Evolutionary conservation across 92 coral and sea anemone genomes (phyloP), one percentile per base, ranked within the genome.

Genomic region (Epizoanthus rinbou): DNA sequence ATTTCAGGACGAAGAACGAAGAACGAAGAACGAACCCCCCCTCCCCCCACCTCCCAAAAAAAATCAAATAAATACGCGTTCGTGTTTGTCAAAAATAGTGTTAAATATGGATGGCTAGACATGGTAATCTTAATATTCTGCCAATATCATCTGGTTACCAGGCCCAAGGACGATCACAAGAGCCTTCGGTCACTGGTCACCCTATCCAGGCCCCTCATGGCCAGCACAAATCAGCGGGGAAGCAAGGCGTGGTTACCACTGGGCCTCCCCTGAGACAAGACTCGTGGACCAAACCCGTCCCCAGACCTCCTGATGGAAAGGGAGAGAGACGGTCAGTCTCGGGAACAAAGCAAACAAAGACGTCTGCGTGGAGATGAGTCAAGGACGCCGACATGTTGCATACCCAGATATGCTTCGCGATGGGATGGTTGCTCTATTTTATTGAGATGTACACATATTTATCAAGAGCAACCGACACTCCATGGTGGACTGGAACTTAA

Each of bases 211-310:
- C 57, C 31, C 52, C 57, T 22, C 57, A 60, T 57, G 69, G 75
- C 16, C 74, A 37, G 39, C 82, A 60, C 21, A 76, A 76, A 22
- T 23, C 70, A 41, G 63, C 35, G 21, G 64, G 69, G 43, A 76
- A 60, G 21, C 82, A 60, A 60, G 70, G 69, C 16, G 16, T 64
- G 25, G 19, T 76, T 76, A 25, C 67, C 22, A 33, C 68, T 58
- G 82, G 70, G 14, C 82, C 82, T 60, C 82, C 82, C 33, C 82
- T 58, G 11, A 76, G 70, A 21, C 82, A 76, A 60, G 82, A 76
- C 5, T 41, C 8, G 1, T 76, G 82, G 82, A n/a, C 82, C 39
- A 78, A 78, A 14, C 22, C 82, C 47, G 52, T 21, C 10, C 53
- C 69, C 60, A 62, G 82, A 43, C 37, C 69, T 6, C 71, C 63